Percentiles rank a stretch among this genome's conserved stretches.
phyloP scores from a whole-genome alignment of 1,140 invertebrate genomes.

The Aleiodes sp. region DNA sequence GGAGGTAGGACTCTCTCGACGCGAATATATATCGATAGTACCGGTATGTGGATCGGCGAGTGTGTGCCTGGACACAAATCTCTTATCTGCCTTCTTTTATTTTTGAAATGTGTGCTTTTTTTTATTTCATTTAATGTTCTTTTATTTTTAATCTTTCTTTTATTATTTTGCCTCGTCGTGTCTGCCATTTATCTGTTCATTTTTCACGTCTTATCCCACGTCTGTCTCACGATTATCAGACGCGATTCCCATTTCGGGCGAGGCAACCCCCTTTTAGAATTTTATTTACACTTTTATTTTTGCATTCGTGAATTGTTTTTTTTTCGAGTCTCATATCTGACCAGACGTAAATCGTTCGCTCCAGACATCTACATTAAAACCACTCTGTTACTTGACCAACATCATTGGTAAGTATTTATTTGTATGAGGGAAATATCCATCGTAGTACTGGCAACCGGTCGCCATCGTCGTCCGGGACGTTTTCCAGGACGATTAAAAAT shows the following conservation, averaged over 20 bases:
- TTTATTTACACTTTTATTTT: too few relatives aligned
- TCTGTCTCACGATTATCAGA: constrained; percentile 30
- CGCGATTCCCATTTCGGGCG: constrained; percentile 26
- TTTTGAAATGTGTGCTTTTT: not conserved
- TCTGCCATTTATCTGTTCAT: constrained; percentile 10
- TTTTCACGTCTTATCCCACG: constrained; percentile 24
- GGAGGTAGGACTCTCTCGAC: constrained; percentile 6
- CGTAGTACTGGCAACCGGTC: constrained; percentile 33
- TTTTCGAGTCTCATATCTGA: too few relatives aligned
- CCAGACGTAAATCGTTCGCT: too few relatives aligned
- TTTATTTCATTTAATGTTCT: constrained; percentile 6
- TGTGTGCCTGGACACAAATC: constrained; percentile 29
- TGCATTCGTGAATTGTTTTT: too few relatives aligned
- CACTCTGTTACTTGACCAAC: not conserved
- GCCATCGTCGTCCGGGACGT: constrained; percentile 18
- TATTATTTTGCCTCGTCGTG: constrained; percentile 13
- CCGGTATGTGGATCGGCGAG: constrained; percentile 34
- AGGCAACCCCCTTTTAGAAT: too few relatives aligned
- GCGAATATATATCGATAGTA: constrained; percentile 30
- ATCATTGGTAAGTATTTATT: not conserved
- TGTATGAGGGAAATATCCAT: constrained; percentile 23
- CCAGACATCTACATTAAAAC: not conserved
- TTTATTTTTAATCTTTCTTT: not conserved
- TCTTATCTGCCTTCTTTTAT: not conserved
- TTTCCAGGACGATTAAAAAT: constrained; percentile 39